Base-by-base conservation (phyloP, 2,113 vertebrate species). In the Urocynchramus pylzowi region DNA sequence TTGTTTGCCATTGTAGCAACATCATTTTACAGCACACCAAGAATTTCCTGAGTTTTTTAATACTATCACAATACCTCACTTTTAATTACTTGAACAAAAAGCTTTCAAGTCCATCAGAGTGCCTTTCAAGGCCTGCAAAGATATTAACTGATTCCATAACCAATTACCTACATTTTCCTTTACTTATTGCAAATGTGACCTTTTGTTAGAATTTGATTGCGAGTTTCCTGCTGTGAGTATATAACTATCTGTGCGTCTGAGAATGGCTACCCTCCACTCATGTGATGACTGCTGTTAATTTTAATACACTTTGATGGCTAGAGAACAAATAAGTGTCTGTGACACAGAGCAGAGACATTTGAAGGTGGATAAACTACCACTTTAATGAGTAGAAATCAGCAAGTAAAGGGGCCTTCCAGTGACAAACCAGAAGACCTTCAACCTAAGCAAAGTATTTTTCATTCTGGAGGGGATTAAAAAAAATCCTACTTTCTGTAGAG, bases 161-260 rank as follows among this genome's bases (percentile, higher is more conserved):
- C 99, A 99, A 99, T 99, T 99, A 99, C 99, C 98, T 98, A 97
- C 97, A 96, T 98, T 98, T 98, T 98, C 96, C 96, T 95, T 97
- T 97, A 98, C 98, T 99, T 98, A 98, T 99, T 99, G 99, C 99
- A 99, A 99, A 99, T 99, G 99, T 99, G 99, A 99, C 99, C 99
- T 99, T 99, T 99, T 96, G 97, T 97, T 98, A 97, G 97, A 98
- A 98, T 98, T 98, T 99, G 99, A 99, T 98, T 98, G 98, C 98
- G 97, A 98, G 98, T 98, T 98, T 98, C 98, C 98, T 95, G 98
- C 98, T 97, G 97, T 94, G 98, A 97, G 97, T 86, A 95, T 96
- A 96, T 97, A 97, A 96, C 96, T 89, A 96, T 96, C 80, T 97
- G 80, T 89, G 94, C 89, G 91, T 97, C 97, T 94, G 91, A 94